Evolutionary conservation across 2,797 vertebrate species (phyloP), one percentile per base, ranked within the genome.

Genomic region (Takifugu ocellatus): DNA sequence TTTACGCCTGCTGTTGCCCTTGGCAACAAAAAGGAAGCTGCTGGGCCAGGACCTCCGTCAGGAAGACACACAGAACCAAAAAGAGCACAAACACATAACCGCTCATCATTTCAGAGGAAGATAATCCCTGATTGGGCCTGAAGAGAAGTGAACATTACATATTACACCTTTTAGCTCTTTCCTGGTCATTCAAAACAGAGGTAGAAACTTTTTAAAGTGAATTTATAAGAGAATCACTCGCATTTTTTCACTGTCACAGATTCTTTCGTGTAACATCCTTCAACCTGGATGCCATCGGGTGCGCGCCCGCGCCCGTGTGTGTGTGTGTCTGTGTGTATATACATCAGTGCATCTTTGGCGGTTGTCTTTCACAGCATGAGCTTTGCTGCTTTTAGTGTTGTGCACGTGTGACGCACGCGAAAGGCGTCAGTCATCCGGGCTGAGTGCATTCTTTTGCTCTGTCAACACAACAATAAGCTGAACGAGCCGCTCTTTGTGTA

Each of bases 1-100:
- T 53, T 61, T 66, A 54, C 74, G 60, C 81, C 79, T 75, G 72
- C 83, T 80, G 85, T 81, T 85, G 82, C 84, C 79, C 82, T 85
- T 85, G 84, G 81, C 75, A 51, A 78, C 65, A 48, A 67, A 68
- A 48, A 70, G 68, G 71, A 81, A 70, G 59, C 65, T 61, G 70
- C 65, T 49, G 63, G 65, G 62, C 54, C 55, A 72, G 25, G 58
- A 74, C 68, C 73, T 66, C 75, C 85, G 74, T 59, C 63, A 47
- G 21, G 17, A 51, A 26, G 44, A 25, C 5, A 48, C 45, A 63
- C 45, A 61, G 5, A 5, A 16, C 44, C 29, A 43, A 39, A 25
- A 48, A 59, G 48, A 52, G 6, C 16, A 43, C 61, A 44, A 27
- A 26, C 2, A 25, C 49, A n/a, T 11, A n/a, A 6, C 16, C 25